Conservation (phyloP, 2,888 invertebrate species). For the Halictus quadricinctus region DNA sequence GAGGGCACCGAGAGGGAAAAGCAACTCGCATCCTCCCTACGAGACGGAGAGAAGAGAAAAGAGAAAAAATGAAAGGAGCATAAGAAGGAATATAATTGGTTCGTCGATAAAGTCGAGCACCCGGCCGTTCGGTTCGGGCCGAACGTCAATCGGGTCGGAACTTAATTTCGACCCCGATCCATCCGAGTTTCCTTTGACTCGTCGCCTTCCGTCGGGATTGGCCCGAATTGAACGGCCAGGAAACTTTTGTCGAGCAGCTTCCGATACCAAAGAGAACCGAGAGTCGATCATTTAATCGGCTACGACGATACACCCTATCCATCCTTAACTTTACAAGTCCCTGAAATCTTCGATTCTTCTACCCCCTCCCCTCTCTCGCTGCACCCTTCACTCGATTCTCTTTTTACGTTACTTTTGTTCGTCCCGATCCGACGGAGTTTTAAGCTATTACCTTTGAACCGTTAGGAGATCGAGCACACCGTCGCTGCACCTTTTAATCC, state of each 20-base stretch:
- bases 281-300: slow-evolving; percentile 62
- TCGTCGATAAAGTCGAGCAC: slow-evolving; percentile 45
- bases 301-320: slow-evolving; percentile 52
- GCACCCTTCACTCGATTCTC: background rate
- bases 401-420: background rate
- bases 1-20: background rate
- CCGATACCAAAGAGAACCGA: slow-evolving; percentile 46
- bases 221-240: slow-evolving; percentile 61
- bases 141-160: slow-evolving; percentile 48
- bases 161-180: slow-evolving; percentile 60
- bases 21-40: background rate
- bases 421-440: background rate
- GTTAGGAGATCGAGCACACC: background rate
- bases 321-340: slow-evolving; percentile 49
- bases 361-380: background rate
- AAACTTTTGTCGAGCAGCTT: slow-evolving; percentile 56
- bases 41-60: background rate
- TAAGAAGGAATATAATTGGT: slow-evolving; percentile 60
- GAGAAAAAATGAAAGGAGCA: background rate
- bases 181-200: slow-evolving; percentile 59
- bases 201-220: slow-evolving; percentile 55
- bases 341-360: slow-evolving; percentile 27
- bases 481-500: background rate
- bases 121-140: background rate
- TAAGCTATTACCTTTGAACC: slow-evolving; percentile 1